Conservation (phyloP, 2,888 invertebrate genomes). For the Anthrax anthrax region DNA sequence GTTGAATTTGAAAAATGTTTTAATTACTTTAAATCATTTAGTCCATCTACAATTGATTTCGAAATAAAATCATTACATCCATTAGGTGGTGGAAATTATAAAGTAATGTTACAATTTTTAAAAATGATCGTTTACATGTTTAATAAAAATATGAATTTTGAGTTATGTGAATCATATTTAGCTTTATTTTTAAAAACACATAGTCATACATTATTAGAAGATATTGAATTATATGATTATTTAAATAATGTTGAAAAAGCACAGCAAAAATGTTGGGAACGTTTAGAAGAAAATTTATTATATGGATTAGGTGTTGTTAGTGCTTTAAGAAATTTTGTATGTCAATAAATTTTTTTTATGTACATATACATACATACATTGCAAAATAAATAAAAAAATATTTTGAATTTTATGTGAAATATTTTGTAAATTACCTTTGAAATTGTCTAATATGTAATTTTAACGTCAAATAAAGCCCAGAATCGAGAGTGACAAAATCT, state of each 20-base stretch:
- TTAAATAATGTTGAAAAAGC: conserved; percentile 43
- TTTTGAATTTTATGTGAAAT: no score
- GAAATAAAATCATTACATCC: conserved; percentile 71
- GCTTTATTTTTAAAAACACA: conserved; percentile 75
- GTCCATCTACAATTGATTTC: conserved; percentile 74
- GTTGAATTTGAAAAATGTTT: conserved; percentile 43
- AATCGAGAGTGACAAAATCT: no score
- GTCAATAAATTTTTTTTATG: conserved; percentile 2
- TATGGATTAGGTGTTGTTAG: conserved; percentile 64
- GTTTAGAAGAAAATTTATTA: conserved; percentile 51
- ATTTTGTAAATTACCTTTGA: no score
- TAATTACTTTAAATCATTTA: conserved; percentile 39
- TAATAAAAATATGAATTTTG: conserved; percentile 65
- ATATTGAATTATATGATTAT: conserved; percentile 39
- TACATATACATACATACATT: no score
- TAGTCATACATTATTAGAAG: conserved; percentile 43
- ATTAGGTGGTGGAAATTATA: conserved; percentile 53
- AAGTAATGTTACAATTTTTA: conserved; percentile 64
- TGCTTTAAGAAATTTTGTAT: conserved; percentile 47
- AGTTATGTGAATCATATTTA: conserved; percentile 80
- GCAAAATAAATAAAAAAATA: no score
- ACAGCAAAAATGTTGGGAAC: conserved; percentile 48
- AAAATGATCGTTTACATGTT: conserved; percentile 57
- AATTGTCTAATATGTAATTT: no score
- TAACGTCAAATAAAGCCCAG: no score